These are phyloP conservation scores for Tonatia bakeri DNA, from an alignment of 2,113 vertebrate genomes.

Conservation along the genomic window DNA sequence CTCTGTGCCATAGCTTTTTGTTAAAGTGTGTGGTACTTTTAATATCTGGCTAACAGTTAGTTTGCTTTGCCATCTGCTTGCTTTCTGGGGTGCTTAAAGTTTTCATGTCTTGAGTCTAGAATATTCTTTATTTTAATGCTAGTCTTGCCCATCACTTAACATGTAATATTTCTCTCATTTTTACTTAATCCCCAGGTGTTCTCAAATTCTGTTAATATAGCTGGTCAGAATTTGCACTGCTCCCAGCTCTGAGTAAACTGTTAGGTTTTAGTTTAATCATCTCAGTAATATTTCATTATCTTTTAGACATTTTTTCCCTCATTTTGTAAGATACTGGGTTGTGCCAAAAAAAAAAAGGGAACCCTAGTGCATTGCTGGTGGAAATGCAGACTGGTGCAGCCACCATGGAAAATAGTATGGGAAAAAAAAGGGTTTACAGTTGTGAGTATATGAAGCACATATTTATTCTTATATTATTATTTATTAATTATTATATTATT, in stretches of 20 bases:
- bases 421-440: neutral
- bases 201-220: neutral
- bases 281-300: neutral
- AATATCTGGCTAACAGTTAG: neutral
- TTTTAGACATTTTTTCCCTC: neutral
- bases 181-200: neutral
- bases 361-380: too few species aligned
- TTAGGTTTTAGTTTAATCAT: neutral
- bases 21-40: neutral
- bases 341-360: too few species aligned
- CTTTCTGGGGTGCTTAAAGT: neutral
- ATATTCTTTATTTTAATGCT: neutral
- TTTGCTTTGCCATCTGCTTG: neutral
- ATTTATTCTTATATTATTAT: neutral
- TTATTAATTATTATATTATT: neutral
- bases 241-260: neutral
- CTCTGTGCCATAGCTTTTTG: neutral
- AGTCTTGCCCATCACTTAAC: neutral
- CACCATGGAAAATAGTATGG: too few species aligned
- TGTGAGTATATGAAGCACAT: neutral
- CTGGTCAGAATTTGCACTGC: neutral
- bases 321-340: neutral
- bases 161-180: neutral
- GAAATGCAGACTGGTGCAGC: too few species aligned
- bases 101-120: neutral